These are phyloP conservation scores for Myotis brandtii DNA, from an alignment of 2,113 vertebrate genomes.

Conservation along the genomic window DNA sequence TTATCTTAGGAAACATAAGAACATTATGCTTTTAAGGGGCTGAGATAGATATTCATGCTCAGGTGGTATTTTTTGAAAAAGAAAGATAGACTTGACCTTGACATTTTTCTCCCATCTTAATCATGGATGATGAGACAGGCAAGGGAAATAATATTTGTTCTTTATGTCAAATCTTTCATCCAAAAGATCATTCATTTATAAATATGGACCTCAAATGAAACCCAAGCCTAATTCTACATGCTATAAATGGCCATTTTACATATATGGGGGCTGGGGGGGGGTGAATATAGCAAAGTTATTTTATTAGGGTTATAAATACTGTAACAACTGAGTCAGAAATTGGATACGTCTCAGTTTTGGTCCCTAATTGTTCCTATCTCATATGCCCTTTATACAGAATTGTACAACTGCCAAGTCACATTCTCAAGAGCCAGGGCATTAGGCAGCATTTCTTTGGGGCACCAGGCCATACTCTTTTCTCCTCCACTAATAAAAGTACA, in stretches of 20 bases:
- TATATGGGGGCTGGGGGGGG: too few species aligned
- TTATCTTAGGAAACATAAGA: not conserved
- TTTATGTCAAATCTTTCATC: constrained; percentile 27
- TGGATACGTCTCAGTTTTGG: not conserved
- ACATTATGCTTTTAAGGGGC: not conserved
- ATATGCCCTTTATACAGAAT: not conserved
- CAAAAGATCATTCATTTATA: constrained; percentile 44
- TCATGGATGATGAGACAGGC: not conserved
- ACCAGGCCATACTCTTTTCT: not conserved
- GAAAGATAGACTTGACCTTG: constrained; percentile 41
- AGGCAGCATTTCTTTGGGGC: not conserved
- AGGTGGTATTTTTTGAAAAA: constrained; percentile 19
- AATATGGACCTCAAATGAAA: constrained; percentile 13
- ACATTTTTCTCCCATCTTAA: not conserved
- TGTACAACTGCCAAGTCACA: not conserved
- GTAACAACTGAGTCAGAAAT: not conserved
- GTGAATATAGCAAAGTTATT: not conserved
- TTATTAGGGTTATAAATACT: constrained; percentile 24
- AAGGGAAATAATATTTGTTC: constrained; percentile 41
- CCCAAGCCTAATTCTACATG: not conserved
- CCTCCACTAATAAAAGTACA: not conserved
- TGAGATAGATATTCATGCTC: not conserved
- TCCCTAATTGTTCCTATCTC: not conserved
- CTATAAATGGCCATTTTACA: not conserved
- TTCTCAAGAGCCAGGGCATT: not conserved